Evolutionary conservation across 1,140 invertebrate species (phyloP), one percentile per base, ranked within the genome.

Genomic region (Varroa destructor): DNA sequence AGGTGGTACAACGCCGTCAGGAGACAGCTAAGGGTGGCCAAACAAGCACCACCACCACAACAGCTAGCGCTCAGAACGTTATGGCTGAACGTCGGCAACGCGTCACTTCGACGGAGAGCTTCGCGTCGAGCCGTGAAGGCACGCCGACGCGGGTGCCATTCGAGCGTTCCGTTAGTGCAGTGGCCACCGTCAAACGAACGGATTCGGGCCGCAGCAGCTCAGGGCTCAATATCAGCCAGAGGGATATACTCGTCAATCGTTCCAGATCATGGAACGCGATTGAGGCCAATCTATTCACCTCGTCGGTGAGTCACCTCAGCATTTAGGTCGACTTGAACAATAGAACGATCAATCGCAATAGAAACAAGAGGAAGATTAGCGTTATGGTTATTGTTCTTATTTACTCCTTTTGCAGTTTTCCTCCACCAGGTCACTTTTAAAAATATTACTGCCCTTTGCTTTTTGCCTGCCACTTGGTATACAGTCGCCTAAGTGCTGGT

Each of bases 181-280:
- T 67, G 61, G 61, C 61, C 61, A 46, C 61, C 61, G 61, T 67
- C 61, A 67, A 67, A 67, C 61, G 61, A 67, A 67, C 61, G 12
- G 61, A 67, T 67, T 67, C 61, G 61, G 37, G 61, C 46, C 61
- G 61, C 14, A 67, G 61, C 61, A 43, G 40, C 46, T 67, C 61
- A 40, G 61, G 61, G 12, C 61, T 67, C 61, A 67, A 37, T 40
- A 46, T 67, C 61, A 67, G 61, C 46, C 61, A 67, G 61, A 67
- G 61, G 46, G 61, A 67, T 43, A 67, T 67, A 25, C 61, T 67
- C 46, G 61, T 67, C 14, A 67, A 67, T 46, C 61, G 61, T 25
- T 67, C 61, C 12, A 67, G 61, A 40, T 67, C 61, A 43, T 67
- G 61, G 61, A 67, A 67, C 46, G 61, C 61, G 14, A 67, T 67